Base-by-base conservation (phyloP, 2,113 vertebrate genomes). In the Poecilia latipinna region DNA sequence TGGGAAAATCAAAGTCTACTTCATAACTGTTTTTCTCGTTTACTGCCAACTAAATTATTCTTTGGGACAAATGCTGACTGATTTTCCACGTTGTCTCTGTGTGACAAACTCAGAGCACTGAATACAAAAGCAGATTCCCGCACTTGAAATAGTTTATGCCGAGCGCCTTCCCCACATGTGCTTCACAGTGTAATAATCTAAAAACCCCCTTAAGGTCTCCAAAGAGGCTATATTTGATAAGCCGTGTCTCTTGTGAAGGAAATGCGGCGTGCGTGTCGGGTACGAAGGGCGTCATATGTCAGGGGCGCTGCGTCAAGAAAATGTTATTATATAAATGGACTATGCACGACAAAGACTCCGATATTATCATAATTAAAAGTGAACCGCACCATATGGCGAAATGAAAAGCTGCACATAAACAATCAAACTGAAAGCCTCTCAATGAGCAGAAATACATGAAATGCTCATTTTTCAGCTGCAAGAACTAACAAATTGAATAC, bases 291-390 rank as follows among this genome's bases (percentile, higher is more conserved):
- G 26, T 44, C 11, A 75, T 31, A 81, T 80, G 75, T 80, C 70
- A 39, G 13, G 74, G 79, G 74, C 66, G 71, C 82, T 83, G 89
- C 86, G 79, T 77, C 70, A 82, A 89, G 88, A 89, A 93, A 93
- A 92, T 90, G 89, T 88, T 94, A 94, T 95, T 94, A 93, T 86
- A 92, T 88, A 94, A 94, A 95, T 93, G 93, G 91, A 93, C 88
- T 88, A 86, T 75, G 88, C 86, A 88, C 92, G 91, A 94, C 93
- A 94, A 94, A 94, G 92, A 93, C 92, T 90, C 72, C 80, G 84
- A 92, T 94, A 91, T 94, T 94, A 94, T 91, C 90, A 90, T 95
- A 94, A 95, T 95, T 94, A 94, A 94, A 94, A 92, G 80, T 87
- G 90, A 92, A 87, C 90, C 51, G 79, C 85, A 75, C 87, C 93